Base-by-base conservation (phyloP, 2,113 vertebrate genomes). In the Erythrocercus mccallii region DNA sequence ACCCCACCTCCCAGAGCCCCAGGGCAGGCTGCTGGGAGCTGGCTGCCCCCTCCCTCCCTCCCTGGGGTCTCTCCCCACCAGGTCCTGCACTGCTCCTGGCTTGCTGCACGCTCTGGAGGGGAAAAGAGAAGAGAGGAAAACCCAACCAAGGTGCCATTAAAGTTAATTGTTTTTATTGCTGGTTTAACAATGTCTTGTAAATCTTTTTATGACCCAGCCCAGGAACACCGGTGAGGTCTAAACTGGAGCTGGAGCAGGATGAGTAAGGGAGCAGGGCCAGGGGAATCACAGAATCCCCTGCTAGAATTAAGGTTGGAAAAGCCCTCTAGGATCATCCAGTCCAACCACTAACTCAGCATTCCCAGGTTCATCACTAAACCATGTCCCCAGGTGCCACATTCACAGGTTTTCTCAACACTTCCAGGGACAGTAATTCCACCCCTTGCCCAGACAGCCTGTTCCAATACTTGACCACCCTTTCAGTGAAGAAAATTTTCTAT, bases 141-240 rank as follows among this genome's bases (percentile, higher is more conserved):
- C 42, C 56, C 64, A 66, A 92, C 51, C 28, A 33, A 98, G 95
- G 96, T 97, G 94, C 97, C 96, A 97, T 98, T 98, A 98, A 98
- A 97, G 97, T 97, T 98, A 98, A 98, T 98, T 98, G 97, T 88
- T 98, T 98, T 98, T 98, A 98, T 80, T 97, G 97, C 97, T 89
- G 84, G 74, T 98, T 98, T 98, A 97, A 98, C 94, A 94, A 82
- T 94, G 91, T 97, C 98, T 97, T 98, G 98, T 98, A 98, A 98
- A 98, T 92, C 95, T 88, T 97, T 98, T 98, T 98, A 98, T 11
- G 68, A 93, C 11, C 71, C 80, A 95, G 88, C 81, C 94, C 61
- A 86, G 91, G 97, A 97, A 97, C 91, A 89, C 88, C 19, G 48
- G 65, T 78, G 91, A 95, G 82, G 80, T 85, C 95, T 93, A 68